Evolutionary conservation across 2,113 vertebrate species (phyloP).

Genomic region (Hippocampus mohnikei): DNA sequence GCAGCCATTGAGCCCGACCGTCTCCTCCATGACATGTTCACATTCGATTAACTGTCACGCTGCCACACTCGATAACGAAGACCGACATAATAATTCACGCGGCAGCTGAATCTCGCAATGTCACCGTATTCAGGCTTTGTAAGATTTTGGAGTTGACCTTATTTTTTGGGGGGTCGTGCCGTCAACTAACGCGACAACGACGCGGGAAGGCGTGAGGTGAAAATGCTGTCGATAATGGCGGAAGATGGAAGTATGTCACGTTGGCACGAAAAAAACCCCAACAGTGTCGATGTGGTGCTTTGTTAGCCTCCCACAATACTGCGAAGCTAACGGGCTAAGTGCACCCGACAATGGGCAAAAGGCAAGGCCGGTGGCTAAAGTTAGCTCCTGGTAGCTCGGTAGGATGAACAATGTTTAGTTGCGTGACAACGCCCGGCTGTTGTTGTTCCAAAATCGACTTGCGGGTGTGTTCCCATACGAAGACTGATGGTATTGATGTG

Average conservation of each 20-base stretch:
- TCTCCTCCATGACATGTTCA: conserved; percentile 63
- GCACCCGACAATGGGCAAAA: background rate
- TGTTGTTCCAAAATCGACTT: background rate
- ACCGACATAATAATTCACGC: background rate
- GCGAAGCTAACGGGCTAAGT: background rate
- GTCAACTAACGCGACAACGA: background rate
- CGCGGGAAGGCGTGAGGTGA: background rate
- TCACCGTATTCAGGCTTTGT: conserved; percentile 19
- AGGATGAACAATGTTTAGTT: background rate
- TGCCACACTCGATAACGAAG: background rate
- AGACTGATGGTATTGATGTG: background rate
- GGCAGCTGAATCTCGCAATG: background rate
- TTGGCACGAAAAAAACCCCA: background rate
- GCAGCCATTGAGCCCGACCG: conserved; percentile 65
- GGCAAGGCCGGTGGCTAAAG: conserved; percentile 1
- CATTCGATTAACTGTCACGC: background rate
- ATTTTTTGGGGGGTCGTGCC: conserved; percentile 31
- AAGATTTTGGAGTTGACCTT: conserved; percentile 59
- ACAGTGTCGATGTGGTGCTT: background rate
- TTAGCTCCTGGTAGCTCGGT: background rate
- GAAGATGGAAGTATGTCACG: background rate
- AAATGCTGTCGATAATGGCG: background rate
- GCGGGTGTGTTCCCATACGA: background rate
- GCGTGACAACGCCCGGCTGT: background rate
- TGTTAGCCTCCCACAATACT: background rate